Evolutionary conservation across 2,113 vertebrate genomes (phyloP), one percentile per base, ranked within the genome.

Genomic region (Crotalus viridis): DNA sequence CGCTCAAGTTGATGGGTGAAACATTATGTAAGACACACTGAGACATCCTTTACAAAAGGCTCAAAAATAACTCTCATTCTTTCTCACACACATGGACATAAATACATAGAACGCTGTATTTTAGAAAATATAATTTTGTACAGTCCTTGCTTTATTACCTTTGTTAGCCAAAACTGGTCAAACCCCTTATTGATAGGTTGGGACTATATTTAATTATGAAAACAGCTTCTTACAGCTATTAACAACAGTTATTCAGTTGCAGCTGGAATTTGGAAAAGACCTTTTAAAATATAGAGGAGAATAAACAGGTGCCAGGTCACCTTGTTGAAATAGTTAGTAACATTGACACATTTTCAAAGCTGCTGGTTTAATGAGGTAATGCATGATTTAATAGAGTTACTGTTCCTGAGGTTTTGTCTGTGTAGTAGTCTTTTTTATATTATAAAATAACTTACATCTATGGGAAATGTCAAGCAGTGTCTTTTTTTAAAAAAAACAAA

Each of bases 331-430:
- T 43, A 51, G 4, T 94, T 43, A 51, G 3, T 94, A 19, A 43
- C 91, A 52, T 95, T 55, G 52, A 90, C 5, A 24, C 51, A 92
- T 88, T 74, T 92, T 95, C 95, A 92, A 91, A 94, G 43, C 91
- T 94, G 90, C 28, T 90, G 96, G 95, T 92, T 96, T 95, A 94
- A 95, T 91, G 88, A 97, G 95, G 92, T 93, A 88, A 48, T 21
- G 46, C 86, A 19, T 96, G 94, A 55, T 88, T 55, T 95, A 93
- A 92, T 94, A 94, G 87, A 92, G 90, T 92, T 22, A 61, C 74
- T 96, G 93, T 94, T 39, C 17, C 93, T 90, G 89, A 54, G 46
- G 46, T 93, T 90, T 87, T 87, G 89, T 90, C 59, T 15, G 51
- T 55, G 55, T 33, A 10, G 28, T 26, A 26, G 17, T 81, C 88